Base-by-base conservation (phyloP, 2,797 vertebrate species). In the Typhlichthys subterraneus region DNA sequence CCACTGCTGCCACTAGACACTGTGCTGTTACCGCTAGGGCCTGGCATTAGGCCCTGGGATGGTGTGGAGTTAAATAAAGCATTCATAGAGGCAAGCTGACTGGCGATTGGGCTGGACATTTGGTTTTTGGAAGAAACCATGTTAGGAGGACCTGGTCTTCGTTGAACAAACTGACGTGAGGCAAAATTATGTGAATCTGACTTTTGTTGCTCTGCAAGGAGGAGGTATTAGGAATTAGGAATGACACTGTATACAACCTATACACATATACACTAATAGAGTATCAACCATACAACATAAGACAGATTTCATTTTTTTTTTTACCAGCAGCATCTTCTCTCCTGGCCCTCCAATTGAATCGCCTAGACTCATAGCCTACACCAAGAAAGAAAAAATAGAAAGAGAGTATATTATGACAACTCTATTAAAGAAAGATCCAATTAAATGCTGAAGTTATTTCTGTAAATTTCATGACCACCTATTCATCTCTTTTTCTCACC, bases 291-390 rank as follows among this genome's bases (percentile, higher is more conserved):
- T 49, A 6, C 10, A 12, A 42, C 38, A 42, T 15, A 17, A 51
- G n/a, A 11, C 11, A 17, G 17, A 51, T n/a, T 9, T 19, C 13
- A 49, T 67, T 65, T 69, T 67, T 80, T 5, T 62, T 23, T 74
- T 85, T 80, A 90, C 89, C 89, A 69, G 59, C n/a, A 1, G 87
- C 90, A 48, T 84, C 91, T 15, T 92, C 89, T 91, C 91, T 81
- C 76, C 89, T 89, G 59, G 75, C 82, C 59, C 89, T 92, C 93
- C 93, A 94, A 53, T 85, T 90, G 69, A 92, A 94, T 56, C 90
- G 84, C 66, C 90, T 91, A 2, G 87, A 85, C 77, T 93, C 92
- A 75, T 90, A 92, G 51, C 91, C 93, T 94, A 55, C 7, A 72
- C 11, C 58, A 15, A 71, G 10, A 49, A 23, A 23, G 23, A 23